Conservation (phyloP, 2,113 vertebrate species). For the Conger conger region DNA sequence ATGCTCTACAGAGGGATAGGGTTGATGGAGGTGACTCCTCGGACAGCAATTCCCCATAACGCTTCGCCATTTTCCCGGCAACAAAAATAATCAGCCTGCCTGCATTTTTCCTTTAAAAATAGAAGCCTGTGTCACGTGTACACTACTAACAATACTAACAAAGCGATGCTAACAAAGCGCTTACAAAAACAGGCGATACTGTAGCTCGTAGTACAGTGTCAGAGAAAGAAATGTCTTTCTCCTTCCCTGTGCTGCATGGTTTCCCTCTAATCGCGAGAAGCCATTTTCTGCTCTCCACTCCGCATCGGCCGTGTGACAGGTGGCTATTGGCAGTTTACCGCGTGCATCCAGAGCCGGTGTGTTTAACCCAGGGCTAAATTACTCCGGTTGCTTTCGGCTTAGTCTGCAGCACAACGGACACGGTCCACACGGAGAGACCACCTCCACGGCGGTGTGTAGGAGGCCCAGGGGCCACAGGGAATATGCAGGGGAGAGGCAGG, state of each 20-base stretch:
- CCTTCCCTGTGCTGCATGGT: neutral
- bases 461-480: neutral
- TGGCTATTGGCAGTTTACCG: slow-evolving; percentile 20
- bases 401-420: slow-evolving; percentile 20
- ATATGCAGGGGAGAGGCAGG: neutral
- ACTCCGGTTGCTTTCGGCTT: slow-evolving; percentile 24
- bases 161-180: neutral
- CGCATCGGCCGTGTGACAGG: slow-evolving; percentile 11
- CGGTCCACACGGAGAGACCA: slow-evolving; percentile 11
- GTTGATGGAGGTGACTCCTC: neutral
- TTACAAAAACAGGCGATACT: neutral
- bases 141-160: no score
- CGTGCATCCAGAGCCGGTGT: slow-evolving; percentile 14
- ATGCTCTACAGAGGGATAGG: neutral
- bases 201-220: neutral
- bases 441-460: neutral
- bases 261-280: neutral
- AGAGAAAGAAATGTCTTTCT: neutral
- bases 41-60: neutral
- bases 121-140: neutral
- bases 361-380: slow-evolving; percentile 29
- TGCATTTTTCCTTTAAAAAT: neutral
- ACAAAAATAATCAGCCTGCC: neutral
- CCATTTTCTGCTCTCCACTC: neutral
- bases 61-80: neutral